Base-by-base conservation (phyloP, 1,140 invertebrate species). In the Drosophila ambigua region DNA sequence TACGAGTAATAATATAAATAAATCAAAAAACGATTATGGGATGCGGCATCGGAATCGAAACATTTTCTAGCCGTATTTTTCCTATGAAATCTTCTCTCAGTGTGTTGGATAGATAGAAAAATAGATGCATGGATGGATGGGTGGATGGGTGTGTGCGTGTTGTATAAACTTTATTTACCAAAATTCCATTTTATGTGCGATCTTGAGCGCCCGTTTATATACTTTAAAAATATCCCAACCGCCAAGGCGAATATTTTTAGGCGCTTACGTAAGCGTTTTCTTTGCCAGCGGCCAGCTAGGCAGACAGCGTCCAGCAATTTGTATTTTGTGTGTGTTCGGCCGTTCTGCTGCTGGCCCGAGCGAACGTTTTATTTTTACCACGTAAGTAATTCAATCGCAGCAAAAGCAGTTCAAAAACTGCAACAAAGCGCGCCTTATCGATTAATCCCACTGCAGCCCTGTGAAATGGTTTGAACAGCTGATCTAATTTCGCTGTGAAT, bases 361-460 rank as follows among this genome's bases (percentile, higher is more conserved):
- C 23, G 23, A 31, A 11, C 44, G 50, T 75, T 75, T 78, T 87
- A 88, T 87, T 87, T 87, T 88, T 88, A 80, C 66, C 62, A 61
- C 51, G 82, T 87, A 87, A 88, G 83, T 88, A 88, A 88, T 88
- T 88, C 35, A 88, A 88, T 88, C 35, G 76, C 83, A 50, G 31
- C 9, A 46, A 46, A 23, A 58, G 24, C 39, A 45, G 58, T 84
- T 53, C 15, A 54, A 85, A 71, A 62, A 46, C 23, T 65, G 64
- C 76, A 77, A 58, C 28, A 41, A 72, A 49, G 20, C 46, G 69
- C 60, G 72, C 48, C 52, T 41, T 13, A 50, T 52, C 51, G 48
- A 51, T 54, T 35, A 43, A 13, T 44, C 28, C 2, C 20, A 52
- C 5, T 49, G 44, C 63, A 82, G 57, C 63, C n/a, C 51, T 71